These are phyloP conservation scores for Periphyllus acericola DNA, from an alignment of 2,888 invertebrate genomes.

Conservation along the genomic window DNA sequence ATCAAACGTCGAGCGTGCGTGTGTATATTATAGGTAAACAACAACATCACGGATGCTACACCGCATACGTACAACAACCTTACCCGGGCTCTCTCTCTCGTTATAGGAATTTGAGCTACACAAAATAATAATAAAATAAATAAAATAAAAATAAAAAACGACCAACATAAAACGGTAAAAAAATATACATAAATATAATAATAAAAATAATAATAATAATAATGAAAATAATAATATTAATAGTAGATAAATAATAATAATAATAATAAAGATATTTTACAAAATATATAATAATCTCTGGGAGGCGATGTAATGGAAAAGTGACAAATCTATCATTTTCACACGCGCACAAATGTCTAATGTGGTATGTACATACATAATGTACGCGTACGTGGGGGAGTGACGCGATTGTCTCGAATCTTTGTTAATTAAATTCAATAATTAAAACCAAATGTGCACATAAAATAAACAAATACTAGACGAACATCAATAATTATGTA, in stretches of 20 bases:
- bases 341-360: neutral
- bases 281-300: neutral
- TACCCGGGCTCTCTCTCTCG: no score
- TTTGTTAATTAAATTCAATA: neutral
- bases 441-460: neutral
- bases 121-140: neutral
- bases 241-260: conserved; percentile 23
- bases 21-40: neutral
- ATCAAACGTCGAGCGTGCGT: neutral
- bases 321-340: neutral
- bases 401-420: neutral
- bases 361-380: neutral
- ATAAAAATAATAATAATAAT: conserved; percentile 26
- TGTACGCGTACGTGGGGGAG: neutral
- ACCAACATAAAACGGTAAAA: conserved; percentile 33
- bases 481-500: neutral
- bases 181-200: conserved; percentile 15
- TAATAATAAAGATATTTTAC: conserved; percentile 28
- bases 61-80: no score
- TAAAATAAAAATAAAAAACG: conserved; percentile 7
- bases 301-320: neutral
- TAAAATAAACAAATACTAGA: neutral
- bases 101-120: neutral
- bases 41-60: no score
- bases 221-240: conserved; percentile 20